Percentiles rank a stretch among this genome's conserved stretches.
phyloP scores from a whole-genome alignment of 2,113 vertebrate species.

The Boleophthalmus pectinirostris region DNA sequence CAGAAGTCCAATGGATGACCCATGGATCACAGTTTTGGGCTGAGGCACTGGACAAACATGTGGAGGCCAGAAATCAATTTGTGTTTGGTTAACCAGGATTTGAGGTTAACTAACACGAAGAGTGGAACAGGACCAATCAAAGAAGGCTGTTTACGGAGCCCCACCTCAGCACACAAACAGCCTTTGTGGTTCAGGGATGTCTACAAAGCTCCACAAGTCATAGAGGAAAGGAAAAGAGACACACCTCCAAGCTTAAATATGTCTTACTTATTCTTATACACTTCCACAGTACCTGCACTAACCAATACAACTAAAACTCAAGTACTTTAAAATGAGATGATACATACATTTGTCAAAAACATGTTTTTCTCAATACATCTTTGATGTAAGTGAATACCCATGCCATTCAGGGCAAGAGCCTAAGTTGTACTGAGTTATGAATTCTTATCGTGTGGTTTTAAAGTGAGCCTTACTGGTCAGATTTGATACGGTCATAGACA shows the following conservation, averaged over 20 bases:
- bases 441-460: background rate
- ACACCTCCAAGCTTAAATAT: background rate
- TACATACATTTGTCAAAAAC: background rate
- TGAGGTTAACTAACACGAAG: conserved; percentile 47
- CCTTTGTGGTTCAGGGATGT: conserved; percentile 24
- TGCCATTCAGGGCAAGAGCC: background rate
- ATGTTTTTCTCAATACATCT: no score
- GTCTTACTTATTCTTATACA: background rate
- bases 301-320: background rate
- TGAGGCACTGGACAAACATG: conserved; percentile 46
- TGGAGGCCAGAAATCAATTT: conserved; percentile 49
- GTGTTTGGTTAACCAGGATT: conserved; percentile 50
- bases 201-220: conserved; percentile 11
- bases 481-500: background rate
- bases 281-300: background rate
- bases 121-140: conserved; percentile 40
- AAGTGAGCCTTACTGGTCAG: background rate
- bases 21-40: conserved; percentile 34
- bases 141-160: conserved; percentile 52
- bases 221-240: background rate
- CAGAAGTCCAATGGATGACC: conserved; percentile 22
- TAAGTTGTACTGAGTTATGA: background rate
- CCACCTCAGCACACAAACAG: conserved; percentile 35
- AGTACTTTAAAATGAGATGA: background rate
- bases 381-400: no score